Evolutionary conservation across 2,113 vertebrate genomes (phyloP), one percentile per base, ranked within the genome.

Genomic region (Sula dactylatra): DNA sequence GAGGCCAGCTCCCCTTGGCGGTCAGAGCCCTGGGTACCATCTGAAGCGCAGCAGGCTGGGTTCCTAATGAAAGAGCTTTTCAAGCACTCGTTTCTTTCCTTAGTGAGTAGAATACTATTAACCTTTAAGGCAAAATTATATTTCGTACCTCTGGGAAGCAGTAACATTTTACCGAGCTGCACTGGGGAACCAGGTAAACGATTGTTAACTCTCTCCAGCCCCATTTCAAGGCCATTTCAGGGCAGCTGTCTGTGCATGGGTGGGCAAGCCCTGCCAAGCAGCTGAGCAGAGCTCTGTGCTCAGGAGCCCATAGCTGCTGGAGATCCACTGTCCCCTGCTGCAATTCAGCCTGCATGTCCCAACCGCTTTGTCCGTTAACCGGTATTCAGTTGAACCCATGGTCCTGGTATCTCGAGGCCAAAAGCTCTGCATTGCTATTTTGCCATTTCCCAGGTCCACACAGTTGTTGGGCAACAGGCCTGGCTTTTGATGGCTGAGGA

Each of bases 61-160:
- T 38, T 92, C 67, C 4, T 58, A 89, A 78, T 81, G 64, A 93
- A 94, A 96, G 86, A 95, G 67, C 78, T 91, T 94, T 95, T 89
- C 88, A 85, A 91, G 95, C 73, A 3, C 70, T 94, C 34, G 7
- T 90, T 94, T 94, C 93, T 94, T 72, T 84, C 94, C 94, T 95
- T 45, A 15, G 86, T n/a, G 84, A 93, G 70, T 62, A 42, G 92
- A 97, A 97, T 95, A 90, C 84, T 96, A 97, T 98, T 97, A 98
- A 98, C 97, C 97, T 98, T 97, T 97, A 97, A 97, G 96, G 96
- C 93, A 97, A 96, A 97, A 97, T 98, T 97, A 91, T 95, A 93
- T 97, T 94, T 96, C 5, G 45, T 96, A 94, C 97, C 94, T 94
- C 90, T 94, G 96, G 97, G 95, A 97, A 96, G 97, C 84, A 88